A percentile compares a stretch with the other conserved stretches of the same genome.
Conservation (phyloP, 2,888 invertebrate genomes). For the Homarus gammarus region DNA sequence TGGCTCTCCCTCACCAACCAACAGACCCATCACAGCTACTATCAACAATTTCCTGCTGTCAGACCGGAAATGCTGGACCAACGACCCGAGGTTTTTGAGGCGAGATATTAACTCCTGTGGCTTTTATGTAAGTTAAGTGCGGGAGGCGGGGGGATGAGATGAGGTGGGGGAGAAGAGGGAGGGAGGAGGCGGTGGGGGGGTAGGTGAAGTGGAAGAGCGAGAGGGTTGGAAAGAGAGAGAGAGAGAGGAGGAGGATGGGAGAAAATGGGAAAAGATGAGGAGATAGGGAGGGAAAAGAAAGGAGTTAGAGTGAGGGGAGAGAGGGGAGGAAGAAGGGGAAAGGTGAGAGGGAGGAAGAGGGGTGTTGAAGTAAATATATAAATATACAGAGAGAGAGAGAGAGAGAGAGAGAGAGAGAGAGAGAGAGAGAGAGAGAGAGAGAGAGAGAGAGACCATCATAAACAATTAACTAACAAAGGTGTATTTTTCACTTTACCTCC, state of each 20-base stretch:
- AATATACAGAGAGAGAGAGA: background rate
- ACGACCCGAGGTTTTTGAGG: no score
- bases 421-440: background rate
- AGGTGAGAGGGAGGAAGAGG: background rate
- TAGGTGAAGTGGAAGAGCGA: background rate
- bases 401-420: background rate
- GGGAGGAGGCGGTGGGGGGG: background rate
- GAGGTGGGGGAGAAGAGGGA: background rate
- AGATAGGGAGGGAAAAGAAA: background rate
- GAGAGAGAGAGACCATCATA: background rate
- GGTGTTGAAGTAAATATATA: no score
- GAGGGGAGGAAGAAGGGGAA: background rate
- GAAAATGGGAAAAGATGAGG: background rate
- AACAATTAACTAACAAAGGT: no score
- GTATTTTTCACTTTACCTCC: no score
- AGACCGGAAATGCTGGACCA: background rate
- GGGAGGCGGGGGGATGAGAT: background rate
- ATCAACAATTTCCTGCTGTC: no score
- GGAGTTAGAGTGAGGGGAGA: constrained; percentile 8
- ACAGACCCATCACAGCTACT: no score
- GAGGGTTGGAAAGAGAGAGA: background rate
- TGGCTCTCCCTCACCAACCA: no score
- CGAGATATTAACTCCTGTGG: no score
- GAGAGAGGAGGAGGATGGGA: background rate
- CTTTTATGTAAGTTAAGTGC: no score